Base-by-base conservation (phyloP, 2,113 vertebrate species). In the Mixornis gularis region DNA sequence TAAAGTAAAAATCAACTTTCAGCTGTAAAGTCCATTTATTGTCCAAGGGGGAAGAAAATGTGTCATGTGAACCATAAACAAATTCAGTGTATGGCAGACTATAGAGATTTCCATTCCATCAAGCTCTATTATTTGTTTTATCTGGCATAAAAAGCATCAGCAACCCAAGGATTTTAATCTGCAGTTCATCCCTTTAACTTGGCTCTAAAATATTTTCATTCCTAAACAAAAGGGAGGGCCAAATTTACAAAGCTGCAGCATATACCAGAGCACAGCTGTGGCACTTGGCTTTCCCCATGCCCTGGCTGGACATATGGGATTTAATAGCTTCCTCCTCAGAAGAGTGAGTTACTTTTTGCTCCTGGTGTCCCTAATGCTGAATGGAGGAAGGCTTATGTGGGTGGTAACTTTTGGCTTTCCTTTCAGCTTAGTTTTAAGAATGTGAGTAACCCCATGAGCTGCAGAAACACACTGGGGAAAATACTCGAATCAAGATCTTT, bases 1-100 rank as follows among this genome's bases (percentile, higher is more conserved):
- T 62, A 95, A 83, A 80, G 90, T 91, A 78, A 96, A 96, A 97
- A 97, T 97, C 95, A 88, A 90, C 92, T 94, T 96, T 87, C 78
- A 70, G 72, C 78, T 96, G 96, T 92, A 90, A 95, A 93, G 90
- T 78, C 88, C 64, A 81, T 96, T 97, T 95, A 92, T 80, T 93
- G 77, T 66, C 68, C 94, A 93, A 59, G 43, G 62, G 43, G 53
- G 10, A n/a, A 78, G 92, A 78, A 63, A 14, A 17, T 79, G 9
- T 85, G 84, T 51, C 68, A 89, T 91, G 65, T 91, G 80, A 96
- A 93, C 84, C 71, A 91, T 65, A 95, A 96, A 95, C 60, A 86
- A 79, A 84, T 90, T 87, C 56, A 84, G 15, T 76, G 46, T 81
- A 74, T 87, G 62, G 58, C 17, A 84, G 62, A 89, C 82, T 58